Conservation (phyloP, 2,797 vertebrate genomes). For the Erethizon dorsatum region DNA sequence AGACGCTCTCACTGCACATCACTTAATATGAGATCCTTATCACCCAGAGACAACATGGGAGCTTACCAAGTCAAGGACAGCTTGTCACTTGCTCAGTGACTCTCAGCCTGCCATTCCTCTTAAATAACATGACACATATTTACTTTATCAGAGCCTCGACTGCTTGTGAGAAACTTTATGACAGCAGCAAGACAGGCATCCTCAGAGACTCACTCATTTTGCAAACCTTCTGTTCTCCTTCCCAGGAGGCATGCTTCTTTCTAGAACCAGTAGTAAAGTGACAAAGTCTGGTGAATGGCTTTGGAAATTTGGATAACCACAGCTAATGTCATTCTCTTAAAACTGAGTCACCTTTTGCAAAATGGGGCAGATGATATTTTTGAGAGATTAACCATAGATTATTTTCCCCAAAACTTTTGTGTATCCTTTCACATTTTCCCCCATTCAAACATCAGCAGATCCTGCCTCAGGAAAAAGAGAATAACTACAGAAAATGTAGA, state of each 20-base stretch:
- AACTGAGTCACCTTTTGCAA: neutral
- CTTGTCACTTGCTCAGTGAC: conserved; percentile 80
- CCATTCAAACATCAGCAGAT: neutral
- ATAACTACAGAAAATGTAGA: neutral
- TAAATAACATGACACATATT: conserved; percentile 78
- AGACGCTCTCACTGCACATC: conserved; percentile 80
- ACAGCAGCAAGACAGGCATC: neutral
- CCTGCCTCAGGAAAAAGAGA: neutral
- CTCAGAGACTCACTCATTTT: neutral
- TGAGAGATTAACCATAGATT: neutral
- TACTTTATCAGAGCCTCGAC: conserved; percentile 78
- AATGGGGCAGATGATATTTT: neutral
- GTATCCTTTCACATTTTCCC: neutral
- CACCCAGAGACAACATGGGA: conserved; percentile 77
- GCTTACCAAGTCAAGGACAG: conserved; percentile 71
- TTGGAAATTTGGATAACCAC: conserved; percentile 7
- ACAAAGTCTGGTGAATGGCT: conserved; percentile 1
- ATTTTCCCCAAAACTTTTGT: neutral
- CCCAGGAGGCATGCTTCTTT: neutral
- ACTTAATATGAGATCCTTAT: conserved; percentile 70
- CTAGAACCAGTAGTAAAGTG: neutral
- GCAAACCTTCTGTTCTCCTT: neutral
- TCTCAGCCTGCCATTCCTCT: conserved; percentile 78
- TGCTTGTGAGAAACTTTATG: neutral
- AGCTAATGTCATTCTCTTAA: neutral